Evolutionary conservation across 1,140 invertebrate genomes (phyloP).

Genomic region (Drosophila lowei): DNA sequence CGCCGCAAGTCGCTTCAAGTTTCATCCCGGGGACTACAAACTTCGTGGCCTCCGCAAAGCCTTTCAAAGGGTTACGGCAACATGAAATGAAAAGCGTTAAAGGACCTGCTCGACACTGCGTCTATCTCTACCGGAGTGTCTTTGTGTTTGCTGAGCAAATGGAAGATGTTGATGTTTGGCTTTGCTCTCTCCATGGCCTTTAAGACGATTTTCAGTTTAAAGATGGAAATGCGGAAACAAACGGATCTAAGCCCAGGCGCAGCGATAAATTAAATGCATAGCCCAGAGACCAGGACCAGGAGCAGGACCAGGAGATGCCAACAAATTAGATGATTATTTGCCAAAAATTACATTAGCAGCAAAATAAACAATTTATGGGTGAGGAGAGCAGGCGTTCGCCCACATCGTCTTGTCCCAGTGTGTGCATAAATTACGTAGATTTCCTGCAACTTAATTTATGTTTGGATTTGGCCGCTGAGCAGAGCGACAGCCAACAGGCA

Average conservation of each 20-base stretch:
- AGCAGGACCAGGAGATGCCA: not conserved
- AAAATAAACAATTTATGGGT: constrained; percentile 57
- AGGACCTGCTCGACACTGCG: too few species aligned
- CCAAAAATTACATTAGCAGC: constrained; percentile 47
- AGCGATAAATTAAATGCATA: constrained; percentile 48
- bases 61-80: too few species aligned
- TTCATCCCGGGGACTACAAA: too few species aligned
- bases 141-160: too few species aligned
- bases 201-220: constrained; percentile 10
- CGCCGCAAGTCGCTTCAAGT: too few species aligned
- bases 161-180: too few species aligned
- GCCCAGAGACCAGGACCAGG: not conserved
- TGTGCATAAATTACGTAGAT: constrained; percentile 69
- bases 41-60: too few species aligned
- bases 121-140: too few species aligned
- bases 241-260: not conserved
- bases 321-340: constrained; percentile 66
- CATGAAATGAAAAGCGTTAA: too few species aligned
- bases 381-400: constrained; percentile 10
- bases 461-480: constrained; percentile 18
- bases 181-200: constrained; percentile 4
- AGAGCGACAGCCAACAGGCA: constrained; percentile 20
- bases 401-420: constrained; percentile 38
- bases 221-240: too few species aligned
- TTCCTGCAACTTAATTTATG: constrained; percentile 65